phyloP scores from a whole-genome alignment of 2,888 invertebrate genomes.

The Argyresthia goedartella region DNA sequence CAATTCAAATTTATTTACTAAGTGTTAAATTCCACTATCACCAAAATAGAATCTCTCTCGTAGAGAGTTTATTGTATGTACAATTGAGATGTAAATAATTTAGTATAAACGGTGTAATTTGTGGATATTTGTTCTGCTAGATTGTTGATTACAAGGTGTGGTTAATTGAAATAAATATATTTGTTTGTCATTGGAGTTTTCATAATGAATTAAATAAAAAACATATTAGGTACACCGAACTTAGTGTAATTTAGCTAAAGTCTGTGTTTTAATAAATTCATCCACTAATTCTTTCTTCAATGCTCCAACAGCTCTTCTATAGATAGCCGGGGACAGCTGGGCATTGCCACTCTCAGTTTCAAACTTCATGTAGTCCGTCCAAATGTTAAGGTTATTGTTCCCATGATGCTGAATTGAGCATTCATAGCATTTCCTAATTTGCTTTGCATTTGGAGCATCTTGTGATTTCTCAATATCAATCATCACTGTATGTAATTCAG shows the following conservation, averaged over 20 bases:
- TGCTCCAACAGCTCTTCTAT: slow-evolving; percentile 73
- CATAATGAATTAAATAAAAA: slow-evolving; percentile 9
- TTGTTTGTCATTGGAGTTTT: slow-evolving; percentile 38
- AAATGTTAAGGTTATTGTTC: slow-evolving; percentile 72
- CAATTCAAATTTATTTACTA: slow-evolving; percentile 50
- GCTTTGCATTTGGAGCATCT: slow-evolving; percentile 49
- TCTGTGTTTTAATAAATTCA: slow-evolving; percentile 65
- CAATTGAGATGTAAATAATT: slow-evolving; percentile 24
- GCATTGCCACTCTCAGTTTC: slow-evolving; percentile 75
- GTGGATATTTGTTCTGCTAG: slow-evolving; percentile 58
- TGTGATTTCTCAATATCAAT: slow-evolving; percentile 63
- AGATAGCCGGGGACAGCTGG: slow-evolving; percentile 65
- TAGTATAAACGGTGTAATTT: slow-evolving; percentile 49
- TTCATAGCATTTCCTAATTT: slow-evolving; percentile 73
- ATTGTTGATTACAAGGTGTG: slow-evolving; percentile 52
- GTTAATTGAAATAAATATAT: slow-evolving; percentile 59
- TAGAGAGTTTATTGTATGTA: slow-evolving; percentile 14
- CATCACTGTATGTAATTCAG: slow-evolving; percentile 75
- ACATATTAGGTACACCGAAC: slow-evolving; percentile 9
- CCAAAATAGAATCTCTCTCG: slow-evolving; percentile 51
- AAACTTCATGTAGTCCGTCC: slow-evolving; percentile 81
- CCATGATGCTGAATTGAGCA: slow-evolving; percentile 77
- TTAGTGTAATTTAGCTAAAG: slow-evolving; percentile 58
- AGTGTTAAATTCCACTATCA: slow-evolving; percentile 62
- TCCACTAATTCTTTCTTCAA: slow-evolving; percentile 66